A percentile compares a stretch with the other conserved stretches of the same genome.
These are phyloP conservation scores for Cremastobaeus sp. DNA, from an alignment of 2,888 invertebrate species.

Conservation along the genomic window DNA sequence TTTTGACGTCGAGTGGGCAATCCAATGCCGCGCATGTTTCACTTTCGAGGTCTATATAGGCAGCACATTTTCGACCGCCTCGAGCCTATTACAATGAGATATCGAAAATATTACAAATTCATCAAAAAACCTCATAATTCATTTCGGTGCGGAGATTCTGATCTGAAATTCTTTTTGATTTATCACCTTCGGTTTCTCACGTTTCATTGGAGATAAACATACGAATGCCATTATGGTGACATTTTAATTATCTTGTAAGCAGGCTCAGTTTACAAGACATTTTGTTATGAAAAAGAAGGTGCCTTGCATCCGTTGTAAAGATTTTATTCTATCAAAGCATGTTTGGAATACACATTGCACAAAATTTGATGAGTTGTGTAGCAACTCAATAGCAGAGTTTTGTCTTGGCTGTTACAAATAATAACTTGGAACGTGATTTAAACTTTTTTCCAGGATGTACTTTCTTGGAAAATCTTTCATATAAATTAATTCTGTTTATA, in stretches of 20 bases:
- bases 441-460: too few relatives aligned
- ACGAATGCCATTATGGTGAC: not conserved
- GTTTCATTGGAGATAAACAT: not conserved
- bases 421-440: too few relatives aligned
- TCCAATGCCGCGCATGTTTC: not conserved
- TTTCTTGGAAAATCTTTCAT: too few relatives aligned
- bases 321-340: too few relatives aligned
- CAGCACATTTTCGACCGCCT: conserved; percentile 11
- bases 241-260: conserved; percentile 5
- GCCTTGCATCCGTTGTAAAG: too few relatives aligned
- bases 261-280: not conserved
- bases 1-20: conserved; percentile 12
- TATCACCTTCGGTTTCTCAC: conserved; percentile 7
- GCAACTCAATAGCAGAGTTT: too few relatives aligned
- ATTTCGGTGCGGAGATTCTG: conserved; percentile 1
- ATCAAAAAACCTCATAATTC: conserved; percentile 24
- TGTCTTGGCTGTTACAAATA: too few relatives aligned
- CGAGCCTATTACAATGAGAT: conserved; percentile 15
- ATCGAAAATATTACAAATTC: conserved; percentile 41
- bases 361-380: too few relatives aligned
- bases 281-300: too few relatives aligned
- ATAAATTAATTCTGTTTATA: too few relatives aligned
- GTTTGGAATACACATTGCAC: too few relatives aligned
- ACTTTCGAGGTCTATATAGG: conserved; percentile 13
- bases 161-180: conserved; percentile 11